These are phyloP conservation scores for Trinorchestia longiramus DNA, from an alignment of 1,140 invertebrate species.

Conservation along the genomic window DNA sequence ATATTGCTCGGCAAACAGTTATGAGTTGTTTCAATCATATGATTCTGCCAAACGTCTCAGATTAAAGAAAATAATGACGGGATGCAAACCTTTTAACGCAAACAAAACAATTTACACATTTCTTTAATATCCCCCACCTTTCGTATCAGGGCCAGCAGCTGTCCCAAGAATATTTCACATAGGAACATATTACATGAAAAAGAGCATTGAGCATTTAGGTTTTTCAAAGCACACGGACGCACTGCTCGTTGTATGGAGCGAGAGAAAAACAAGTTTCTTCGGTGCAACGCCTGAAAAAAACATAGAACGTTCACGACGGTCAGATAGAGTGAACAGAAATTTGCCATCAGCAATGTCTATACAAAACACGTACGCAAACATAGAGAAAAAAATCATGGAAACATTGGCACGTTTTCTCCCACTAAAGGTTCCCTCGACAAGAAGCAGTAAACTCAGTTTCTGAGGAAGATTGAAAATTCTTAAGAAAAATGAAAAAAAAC, in stretches of 20 bases:
- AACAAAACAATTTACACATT: neutral
- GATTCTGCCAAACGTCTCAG: too few relatives aligned
- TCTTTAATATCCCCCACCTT: neutral
- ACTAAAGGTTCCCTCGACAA: neutral
- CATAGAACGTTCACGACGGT: neutral
- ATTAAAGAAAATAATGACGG: too few relatives aligned
- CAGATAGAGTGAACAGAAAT: neutral
- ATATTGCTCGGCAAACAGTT: too few relatives aligned
- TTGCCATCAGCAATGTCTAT: neutral
- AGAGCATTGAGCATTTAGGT: neutral
- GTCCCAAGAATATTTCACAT: neutral
- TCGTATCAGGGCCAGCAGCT: neutral
- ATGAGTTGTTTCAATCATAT: too few relatives aligned
- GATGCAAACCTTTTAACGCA: too few relatives aligned
- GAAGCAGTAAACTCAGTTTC: neutral
- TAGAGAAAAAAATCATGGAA: neutral
- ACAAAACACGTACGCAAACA: neutral
- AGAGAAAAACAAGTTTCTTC: neutral
- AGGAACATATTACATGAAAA: neutral
- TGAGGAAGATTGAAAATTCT: neutral
- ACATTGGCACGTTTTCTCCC: neutral
- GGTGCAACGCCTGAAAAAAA: neutral
- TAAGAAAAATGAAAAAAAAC: too few relatives aligned
- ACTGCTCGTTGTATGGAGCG: neutral
- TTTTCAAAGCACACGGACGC: neutral